phyloP scores from a whole-genome alignment of 2,888 invertebrate species.

The Xestia xanthographa region DNA sequence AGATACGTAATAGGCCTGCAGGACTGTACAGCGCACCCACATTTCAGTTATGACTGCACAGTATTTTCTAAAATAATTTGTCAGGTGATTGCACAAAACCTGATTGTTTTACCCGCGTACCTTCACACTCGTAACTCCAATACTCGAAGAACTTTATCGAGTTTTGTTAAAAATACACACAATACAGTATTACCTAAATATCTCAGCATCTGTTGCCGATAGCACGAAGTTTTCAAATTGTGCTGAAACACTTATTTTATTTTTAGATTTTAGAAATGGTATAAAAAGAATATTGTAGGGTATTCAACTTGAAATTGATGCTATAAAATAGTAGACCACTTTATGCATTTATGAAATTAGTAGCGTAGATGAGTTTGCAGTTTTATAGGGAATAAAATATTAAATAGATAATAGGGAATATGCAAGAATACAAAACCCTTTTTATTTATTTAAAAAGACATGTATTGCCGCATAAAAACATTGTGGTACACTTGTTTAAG shows the following conservation, averaged over 20 bases:
- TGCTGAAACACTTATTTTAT: constrained; percentile 68
- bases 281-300: constrained; percentile 60
- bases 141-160: constrained; percentile 34
- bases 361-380: constrained; percentile 4
- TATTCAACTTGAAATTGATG: constrained; percentile 53
- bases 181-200: constrained; percentile 60
- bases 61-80: constrained; percentile 11
- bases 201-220: constrained; percentile 69
- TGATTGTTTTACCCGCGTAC: constrained; percentile 34
- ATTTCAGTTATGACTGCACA: neutral
- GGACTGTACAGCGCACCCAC: neutral
- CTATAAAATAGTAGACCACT: constrained; percentile 52
- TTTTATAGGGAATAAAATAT: constrained; percentile 11
- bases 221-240: constrained; percentile 60
- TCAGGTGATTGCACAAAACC: constrained; percentile 28
- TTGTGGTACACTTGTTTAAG: no score
- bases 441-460: no score
- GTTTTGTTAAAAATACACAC: constrained; percentile 51
- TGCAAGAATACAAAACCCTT: no score
- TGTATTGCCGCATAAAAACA: no score
- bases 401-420: no score
- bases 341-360: constrained; percentile 42
- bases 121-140: constrained; percentile 29
- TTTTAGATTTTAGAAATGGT: constrained; percentile 66
- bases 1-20: no score